Conservation (phyloP, 2,113 vertebrate species). For the Oophaga pumilio region DNA sequence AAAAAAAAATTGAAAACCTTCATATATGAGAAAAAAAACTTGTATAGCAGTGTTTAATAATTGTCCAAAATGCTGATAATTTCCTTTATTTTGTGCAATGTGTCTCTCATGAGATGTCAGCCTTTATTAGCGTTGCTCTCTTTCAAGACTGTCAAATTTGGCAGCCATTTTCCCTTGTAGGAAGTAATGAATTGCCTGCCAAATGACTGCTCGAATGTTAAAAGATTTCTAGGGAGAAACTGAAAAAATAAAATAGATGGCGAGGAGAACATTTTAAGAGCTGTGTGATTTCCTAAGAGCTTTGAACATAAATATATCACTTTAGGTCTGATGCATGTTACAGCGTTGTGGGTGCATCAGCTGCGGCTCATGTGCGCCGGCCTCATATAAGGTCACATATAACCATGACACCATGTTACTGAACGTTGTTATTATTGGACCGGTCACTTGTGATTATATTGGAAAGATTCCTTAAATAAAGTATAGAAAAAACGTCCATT, state of each 20-base stretch:
- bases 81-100: conserved; percentile 29
- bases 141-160: conserved; percentile 50
- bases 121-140: conserved; percentile 10
- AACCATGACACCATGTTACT: not conserved
- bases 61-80: conserved; percentile 34
- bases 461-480: not conserved
- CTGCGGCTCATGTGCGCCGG: not conserved
- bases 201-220: conserved; percentile 20
- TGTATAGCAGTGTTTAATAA: not conserved
- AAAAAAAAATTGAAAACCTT: too few species aligned
- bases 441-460: not conserved
- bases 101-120: conserved; percentile 10
- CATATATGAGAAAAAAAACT: not conserved
- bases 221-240: conserved; percentile 37
- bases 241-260: conserved; percentile 18
- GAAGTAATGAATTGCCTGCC: conserved; percentile 34
- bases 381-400: not conserved
- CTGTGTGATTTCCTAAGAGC: conserved; percentile 40
- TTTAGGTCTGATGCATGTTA: not conserved
- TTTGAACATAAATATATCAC: conserved; percentile 33
- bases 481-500: not conserved
- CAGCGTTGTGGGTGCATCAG: conserved; percentile 7
- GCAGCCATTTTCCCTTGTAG: conserved; percentile 39
- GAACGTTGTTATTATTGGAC: not conserved
- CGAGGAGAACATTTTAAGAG: conserved; percentile 26